Conservation (phyloP, 2,797 vertebrate genomes). For the Mallotus villosus region DNA sequence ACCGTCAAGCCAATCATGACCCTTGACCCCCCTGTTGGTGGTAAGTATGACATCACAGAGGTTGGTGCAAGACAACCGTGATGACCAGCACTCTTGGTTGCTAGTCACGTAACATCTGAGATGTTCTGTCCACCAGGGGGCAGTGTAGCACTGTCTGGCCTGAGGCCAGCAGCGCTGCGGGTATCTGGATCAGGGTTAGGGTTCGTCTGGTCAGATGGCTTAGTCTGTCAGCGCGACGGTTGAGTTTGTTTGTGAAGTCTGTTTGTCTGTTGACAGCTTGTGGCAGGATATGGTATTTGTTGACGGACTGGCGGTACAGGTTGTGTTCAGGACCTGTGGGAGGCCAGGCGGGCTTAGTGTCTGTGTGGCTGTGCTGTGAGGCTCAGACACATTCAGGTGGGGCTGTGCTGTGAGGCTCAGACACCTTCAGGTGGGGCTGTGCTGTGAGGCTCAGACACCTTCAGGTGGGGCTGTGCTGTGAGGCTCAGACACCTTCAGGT, state of each 20-base stretch:
- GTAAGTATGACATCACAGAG: slow-evolving; percentile 24
- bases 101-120: background rate
- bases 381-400: slow-evolving; percentile 59
- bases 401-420: background rate
- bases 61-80: slow-evolving; percentile 40
- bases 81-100: slow-evolving; percentile 38
- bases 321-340: no score
- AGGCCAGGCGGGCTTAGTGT: no score
- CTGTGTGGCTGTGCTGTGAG: background rate
- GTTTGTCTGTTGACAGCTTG: background rate
- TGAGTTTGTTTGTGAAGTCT: background rate
- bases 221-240: no score
- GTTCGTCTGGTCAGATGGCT: no score
- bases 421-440: slow-evolving; percentile 67
- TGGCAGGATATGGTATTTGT: background rate
- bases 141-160: background rate
- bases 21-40: slow-evolving; percentile 5
- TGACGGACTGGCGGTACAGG: no score
- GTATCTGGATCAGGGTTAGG: no score
- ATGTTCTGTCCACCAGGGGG: slow-evolving; percentile 29
- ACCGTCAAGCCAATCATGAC: slow-evolving; percentile 9
- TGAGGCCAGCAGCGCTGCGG: no score
- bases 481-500: slow-evolving; percentile 57
- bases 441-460: slow-evolving; percentile 7
- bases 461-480: slow-evolving; percentile 64